Evolutionary conservation across 2,113 vertebrate species (phyloP), one percentile per base, ranked within the genome.

Genomic region (Meleagris gallopavo): DNA sequence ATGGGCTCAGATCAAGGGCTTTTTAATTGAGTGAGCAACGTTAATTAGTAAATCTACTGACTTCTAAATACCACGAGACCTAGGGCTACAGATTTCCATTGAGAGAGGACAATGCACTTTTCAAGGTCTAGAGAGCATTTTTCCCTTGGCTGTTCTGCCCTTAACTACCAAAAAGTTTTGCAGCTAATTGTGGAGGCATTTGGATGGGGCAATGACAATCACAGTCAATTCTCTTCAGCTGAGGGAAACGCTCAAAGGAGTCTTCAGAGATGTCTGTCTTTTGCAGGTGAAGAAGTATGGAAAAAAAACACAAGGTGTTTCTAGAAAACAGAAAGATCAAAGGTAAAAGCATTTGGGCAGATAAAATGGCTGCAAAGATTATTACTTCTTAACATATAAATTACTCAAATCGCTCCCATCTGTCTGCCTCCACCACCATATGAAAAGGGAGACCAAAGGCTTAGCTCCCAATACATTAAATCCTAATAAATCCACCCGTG

Each of bases 41-140:
- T 95, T 95, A 95, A 95, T 94, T 94, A 95, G 88, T 95, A 93
- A 93, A 95, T 78, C 90, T 90, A 90, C 93, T 90, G 90, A 90
- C 91, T 96, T 93, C 88, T 84, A 90, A 93, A 92, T 58, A 61
- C 73, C 57, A 66, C 69, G 50, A 94, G 83, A 94, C 73, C 71
- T 19, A 86, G 54, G 91, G 91, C 48, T 95, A 95, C 10, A 8
- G 73, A 41, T 93, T 90, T 62, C 83, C 58, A 58, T 48, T 86
- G 73, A 86, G 62, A 45, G 71, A 93, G 76, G 57, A 90, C 83
- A 95, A 97, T 93, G 83, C 65, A 38, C 61, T 77, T 94, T 94
- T 95, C 76, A 92, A 92, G 86, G 62, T 90, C 85, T 83, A 40
- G 79, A 81, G 36, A 88, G 83, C 61, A 74, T 86, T 94, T 54